Evolutionary conservation across 1,140 invertebrate species (phyloP).

Genomic region (Planococcus citri): DNA sequence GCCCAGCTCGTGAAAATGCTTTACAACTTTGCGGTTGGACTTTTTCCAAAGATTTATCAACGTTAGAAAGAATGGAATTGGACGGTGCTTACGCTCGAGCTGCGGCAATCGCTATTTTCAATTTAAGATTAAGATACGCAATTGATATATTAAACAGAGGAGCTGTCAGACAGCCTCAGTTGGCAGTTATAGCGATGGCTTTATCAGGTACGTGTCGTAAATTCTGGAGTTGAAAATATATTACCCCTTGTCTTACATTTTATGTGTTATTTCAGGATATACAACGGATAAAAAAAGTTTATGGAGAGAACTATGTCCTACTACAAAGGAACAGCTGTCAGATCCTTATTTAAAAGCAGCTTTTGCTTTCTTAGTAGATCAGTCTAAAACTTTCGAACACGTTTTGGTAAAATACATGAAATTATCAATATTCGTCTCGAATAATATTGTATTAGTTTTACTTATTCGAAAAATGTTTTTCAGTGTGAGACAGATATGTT

Average conservation of each 20-base stretch:
- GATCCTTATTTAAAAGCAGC: conserved; percentile 84
- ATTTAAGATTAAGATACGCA: conserved; percentile 66
- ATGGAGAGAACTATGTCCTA: conserved; percentile 67
- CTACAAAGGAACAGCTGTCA: conserved; percentile 53
- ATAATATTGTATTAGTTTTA: too few relatives aligned
- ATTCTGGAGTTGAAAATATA: neutral
- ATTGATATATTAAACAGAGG: conserved; percentile 71
- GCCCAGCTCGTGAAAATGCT: conserved; percentile 61
- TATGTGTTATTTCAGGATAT: conserved; percentile 48
- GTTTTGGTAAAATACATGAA: conserved; percentile 52
- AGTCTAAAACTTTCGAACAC: conserved; percentile 61
- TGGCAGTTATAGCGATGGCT: conserved; percentile 74
- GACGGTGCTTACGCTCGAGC: conserved; percentile 55
- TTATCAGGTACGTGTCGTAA: conserved; percentile 40
- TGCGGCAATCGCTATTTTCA: conserved; percentile 80
- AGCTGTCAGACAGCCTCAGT: conserved; percentile 32
- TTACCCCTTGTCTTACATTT: neutral
- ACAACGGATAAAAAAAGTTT: conserved; percentile 66
- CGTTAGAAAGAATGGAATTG: conserved; percentile 29
- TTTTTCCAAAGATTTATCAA: conserved; percentile 39
- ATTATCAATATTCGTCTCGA: too few relatives aligned
- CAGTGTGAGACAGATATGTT: conserved; percentile 67
- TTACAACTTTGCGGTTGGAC: conserved; percentile 79
- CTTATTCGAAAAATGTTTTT: conserved; percentile 28
- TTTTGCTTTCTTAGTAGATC: conserved; percentile 79